phyloP scores from a whole-genome alignment of 2,797 vertebrate genomes.

The Decapterus maruadsi region DNA sequence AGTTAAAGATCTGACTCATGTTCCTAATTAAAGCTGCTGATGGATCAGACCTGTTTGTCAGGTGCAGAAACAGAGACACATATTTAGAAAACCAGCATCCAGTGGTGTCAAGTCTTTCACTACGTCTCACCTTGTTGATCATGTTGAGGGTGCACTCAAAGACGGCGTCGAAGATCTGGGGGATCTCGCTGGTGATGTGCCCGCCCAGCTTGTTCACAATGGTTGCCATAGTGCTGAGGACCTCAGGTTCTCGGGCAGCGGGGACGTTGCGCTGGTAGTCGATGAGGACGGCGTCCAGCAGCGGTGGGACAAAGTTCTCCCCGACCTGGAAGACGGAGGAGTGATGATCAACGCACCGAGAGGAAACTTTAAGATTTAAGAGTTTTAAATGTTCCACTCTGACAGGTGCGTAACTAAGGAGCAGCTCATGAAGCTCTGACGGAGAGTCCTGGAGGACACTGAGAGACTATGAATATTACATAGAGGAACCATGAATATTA shows the following conservation, averaged over 20 bases:
- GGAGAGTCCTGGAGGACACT: background rate
- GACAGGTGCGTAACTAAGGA: background rate
- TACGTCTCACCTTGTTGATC: slow-evolving; percentile 94
- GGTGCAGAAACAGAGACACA: background rate
- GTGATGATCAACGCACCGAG: background rate
- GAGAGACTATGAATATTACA: background rate
- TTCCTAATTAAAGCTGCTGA: too few relatives aligned
- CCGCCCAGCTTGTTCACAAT: slow-evolving; percentile 97
- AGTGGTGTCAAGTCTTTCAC: background rate
- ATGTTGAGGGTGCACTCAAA: slow-evolving; percentile 99
- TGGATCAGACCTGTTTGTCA: background rate
- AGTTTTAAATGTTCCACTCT: background rate
- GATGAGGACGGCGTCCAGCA: slow-evolving; percentile 96
- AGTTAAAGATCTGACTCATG: too few relatives aligned
- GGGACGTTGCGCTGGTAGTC: slow-evolving; percentile 99
- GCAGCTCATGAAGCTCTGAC: background rate
- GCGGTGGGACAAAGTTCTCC: slow-evolving; percentile 96
- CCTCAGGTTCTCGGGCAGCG: slow-evolving; percentile 96
- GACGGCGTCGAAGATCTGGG: slow-evolving; percentile 98
- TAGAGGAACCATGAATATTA: slow-evolving; percentile 12
- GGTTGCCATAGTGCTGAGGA: slow-evolving; percentile 98
- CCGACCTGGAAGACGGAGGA: slow-evolving; percentile 86
- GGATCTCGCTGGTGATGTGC: slow-evolving; percentile 97
- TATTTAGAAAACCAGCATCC: background rate
- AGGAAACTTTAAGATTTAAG: too few relatives aligned